A percentile compares a stretch with the other conserved stretches of the same genome.
phyloP scores from a whole-genome alignment of 2,797 vertebrate species.

The Falco peregrinus region DNA sequence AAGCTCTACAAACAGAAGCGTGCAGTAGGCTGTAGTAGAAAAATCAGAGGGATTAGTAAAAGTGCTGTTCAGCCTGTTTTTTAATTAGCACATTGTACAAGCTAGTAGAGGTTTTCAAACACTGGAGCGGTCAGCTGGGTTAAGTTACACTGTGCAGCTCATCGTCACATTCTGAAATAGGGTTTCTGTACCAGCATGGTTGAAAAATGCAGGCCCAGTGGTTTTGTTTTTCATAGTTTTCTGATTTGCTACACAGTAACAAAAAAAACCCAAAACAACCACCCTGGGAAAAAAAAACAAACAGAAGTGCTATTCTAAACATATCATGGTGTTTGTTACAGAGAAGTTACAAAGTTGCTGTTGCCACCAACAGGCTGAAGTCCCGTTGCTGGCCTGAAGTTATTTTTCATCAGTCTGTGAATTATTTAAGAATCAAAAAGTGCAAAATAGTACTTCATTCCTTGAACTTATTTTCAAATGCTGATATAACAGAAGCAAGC shows the following conservation, averaged over 20 bases:
- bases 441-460: background rate
- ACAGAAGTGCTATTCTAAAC: background rate
- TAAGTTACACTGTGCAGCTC: background rate
- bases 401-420: background rate
- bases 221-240: background rate
- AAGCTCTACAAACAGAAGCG: background rate
- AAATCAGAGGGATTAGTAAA: background rate
- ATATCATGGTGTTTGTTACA: background rate
- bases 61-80: background rate
- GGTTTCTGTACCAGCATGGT: background rate
- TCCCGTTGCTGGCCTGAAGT: background rate
- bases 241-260: background rate
- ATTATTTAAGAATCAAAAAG: background rate
- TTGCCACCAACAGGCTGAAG: background rate
- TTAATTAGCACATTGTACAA: background rate
- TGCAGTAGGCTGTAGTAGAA: background rate
- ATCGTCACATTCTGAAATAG: background rate
- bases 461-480: background rate
- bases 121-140: background rate
- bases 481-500: background rate
- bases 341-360: background rate
- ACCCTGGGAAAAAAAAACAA: background rate
- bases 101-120: background rate
- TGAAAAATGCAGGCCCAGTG: background rate
- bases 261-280: too few species aligned